Conservation (phyloP, 2,113 vertebrate genomes). For the Sitta europaea region DNA sequence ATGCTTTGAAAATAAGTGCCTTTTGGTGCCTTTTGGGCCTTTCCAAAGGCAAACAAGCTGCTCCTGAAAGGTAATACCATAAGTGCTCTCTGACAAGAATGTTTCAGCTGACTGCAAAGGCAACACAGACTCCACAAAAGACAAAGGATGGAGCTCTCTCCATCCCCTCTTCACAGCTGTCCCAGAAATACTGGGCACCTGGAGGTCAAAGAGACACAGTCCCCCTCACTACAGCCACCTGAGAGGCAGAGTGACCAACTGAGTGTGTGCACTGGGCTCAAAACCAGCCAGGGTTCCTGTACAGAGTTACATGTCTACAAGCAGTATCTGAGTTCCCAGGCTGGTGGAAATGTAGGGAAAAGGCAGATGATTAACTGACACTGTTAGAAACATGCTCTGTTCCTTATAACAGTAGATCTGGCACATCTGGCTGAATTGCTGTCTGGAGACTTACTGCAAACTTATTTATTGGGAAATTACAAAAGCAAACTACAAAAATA, state of each 20-base stretch:
- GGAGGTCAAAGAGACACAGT: neutral
- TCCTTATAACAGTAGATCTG: neutral
- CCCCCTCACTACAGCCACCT: neutral
- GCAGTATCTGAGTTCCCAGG: neutral
- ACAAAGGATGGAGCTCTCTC: neutral
- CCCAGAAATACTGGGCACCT: neutral
- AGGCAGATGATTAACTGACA: neutral
- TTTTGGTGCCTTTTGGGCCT: conserved; percentile 46
- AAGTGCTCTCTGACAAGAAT: neutral
- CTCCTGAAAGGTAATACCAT: neutral
- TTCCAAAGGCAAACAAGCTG: conserved; percentile 12
- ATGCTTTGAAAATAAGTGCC: conserved; percentile 51
- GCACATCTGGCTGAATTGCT: neutral
- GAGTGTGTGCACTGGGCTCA: neutral
- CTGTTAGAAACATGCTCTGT: neutral
- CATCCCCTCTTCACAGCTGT: neutral
- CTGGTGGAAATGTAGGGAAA: neutral
- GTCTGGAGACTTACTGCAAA: neutral
- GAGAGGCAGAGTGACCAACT: neutral
- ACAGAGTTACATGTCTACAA: neutral
- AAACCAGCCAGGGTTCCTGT: neutral
- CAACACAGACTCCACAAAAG: neutral
- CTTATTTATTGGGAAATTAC: neutral
- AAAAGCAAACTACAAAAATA: neutral
- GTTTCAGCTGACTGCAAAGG: neutral